Evolutionary conservation across 2,113 vertebrate genomes (phyloP).

Genomic region (Thalassarche chlororhynchos): DNA sequence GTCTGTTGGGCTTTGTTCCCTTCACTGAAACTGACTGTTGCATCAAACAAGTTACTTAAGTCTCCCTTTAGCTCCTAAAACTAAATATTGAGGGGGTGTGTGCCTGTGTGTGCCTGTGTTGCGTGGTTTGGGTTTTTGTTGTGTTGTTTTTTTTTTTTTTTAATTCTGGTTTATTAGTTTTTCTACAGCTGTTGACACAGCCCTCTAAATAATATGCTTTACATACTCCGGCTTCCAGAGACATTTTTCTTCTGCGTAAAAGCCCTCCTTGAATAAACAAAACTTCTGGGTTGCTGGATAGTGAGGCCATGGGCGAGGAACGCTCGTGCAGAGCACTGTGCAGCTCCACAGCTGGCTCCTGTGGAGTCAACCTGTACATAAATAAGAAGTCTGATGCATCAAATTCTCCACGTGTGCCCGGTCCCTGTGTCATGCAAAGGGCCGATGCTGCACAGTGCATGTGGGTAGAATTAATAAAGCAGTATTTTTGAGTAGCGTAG

Average conservation of each 20-base stretch:
- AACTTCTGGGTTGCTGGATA: neutral
- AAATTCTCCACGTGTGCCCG: rapidly evolving
- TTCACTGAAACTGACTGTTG: neutral
- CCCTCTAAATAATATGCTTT: neutral
- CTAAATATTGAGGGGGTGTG: neutral
- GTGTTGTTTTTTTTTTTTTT: neutral
- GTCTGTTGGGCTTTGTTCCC: neutral
- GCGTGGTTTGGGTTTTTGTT: neutral
- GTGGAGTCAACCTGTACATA: neutral
- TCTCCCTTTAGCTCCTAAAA: neutral
- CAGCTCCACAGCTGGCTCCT: neutral
- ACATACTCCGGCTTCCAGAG: neutral
- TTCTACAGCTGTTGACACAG: neutral
- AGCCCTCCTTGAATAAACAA: neutral
- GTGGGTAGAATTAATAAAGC: neutral
- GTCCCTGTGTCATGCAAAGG: too few relatives aligned
- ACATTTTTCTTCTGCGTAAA: neutral
- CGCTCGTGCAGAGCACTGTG: neutral
- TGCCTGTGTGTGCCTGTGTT: neutral
- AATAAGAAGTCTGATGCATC: rapidly evolving
- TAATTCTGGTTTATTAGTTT: neutral
- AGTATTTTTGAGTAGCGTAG: neutral
- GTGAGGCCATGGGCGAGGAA: rapidly evolving
- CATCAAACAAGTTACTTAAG: neutral
- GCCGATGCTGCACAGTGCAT: neutral